Evolutionary conservation across 2,888 invertebrate genomes (phyloP), one percentile per base, ranked within the genome.

Genomic region (Brachycybe producta): DNA sequence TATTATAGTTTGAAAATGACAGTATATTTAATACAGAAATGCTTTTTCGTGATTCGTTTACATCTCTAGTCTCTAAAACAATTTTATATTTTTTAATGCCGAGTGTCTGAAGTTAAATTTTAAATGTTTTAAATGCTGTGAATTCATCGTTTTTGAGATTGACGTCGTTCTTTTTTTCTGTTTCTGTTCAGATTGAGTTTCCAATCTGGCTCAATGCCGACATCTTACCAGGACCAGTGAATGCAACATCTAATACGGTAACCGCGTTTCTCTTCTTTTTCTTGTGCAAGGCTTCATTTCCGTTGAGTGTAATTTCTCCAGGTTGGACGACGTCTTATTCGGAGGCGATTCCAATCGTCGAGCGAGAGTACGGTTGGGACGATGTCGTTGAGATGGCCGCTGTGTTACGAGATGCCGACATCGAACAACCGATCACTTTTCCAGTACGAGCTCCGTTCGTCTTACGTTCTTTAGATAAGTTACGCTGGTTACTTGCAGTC

Each of bases 141-240:
- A n/a, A n/a, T n/a, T n/a, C n/a, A n/a, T n/a, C n/a, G n/a, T n/a
- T n/a, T n/a, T n/a, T n/a, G n/a, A n/a, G n/a, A n/a, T n/a, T n/a
- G n/a, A n/a, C n/a, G n/a, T n/a, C n/a, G n/a, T n/a, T n/a, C n/a
- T n/a, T n/a, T n/a, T n/a, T n/a, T n/a, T n/a, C n/a, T 56, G 57
- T 34, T 13, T 27, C 40, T 48, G 30, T 65, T 36, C 65, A 85
- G 82, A 69, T 78, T 58, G 70, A 67, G 0, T 79, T 78, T 60
- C 87, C 87, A 0, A 64, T 91, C 3, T 87, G 86, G 84, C 65
- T 91, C 51, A 91, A 91, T 65, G 88, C 90, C 0, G 91, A 91
- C 65, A 84, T 91, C 56, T 67, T 85, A 4, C 63, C 70, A 0
- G 90, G 90, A 0, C 88, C 88, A 1, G 75, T 80, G 1, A 73